A percentile compares a stretch with the other conserved stretches of the same genome.
These are phyloP conservation scores for Amphipoea lucens DNA, from an alignment of 2,888 invertebrate species.

Conservation along the genomic window DNA sequence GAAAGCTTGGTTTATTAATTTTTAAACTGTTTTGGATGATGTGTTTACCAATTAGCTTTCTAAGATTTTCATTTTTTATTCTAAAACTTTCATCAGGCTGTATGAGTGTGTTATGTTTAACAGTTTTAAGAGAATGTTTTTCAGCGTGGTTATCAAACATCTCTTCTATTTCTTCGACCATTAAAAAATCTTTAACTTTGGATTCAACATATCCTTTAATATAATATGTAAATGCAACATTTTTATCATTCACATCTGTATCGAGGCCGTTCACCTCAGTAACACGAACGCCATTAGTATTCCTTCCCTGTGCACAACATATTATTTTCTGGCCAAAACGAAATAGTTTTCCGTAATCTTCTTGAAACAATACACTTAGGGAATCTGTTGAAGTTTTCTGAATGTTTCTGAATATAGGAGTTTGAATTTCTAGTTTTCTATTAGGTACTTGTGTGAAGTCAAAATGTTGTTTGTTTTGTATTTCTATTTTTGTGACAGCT, in stretches of 20 bases:
- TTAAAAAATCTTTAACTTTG: neutral
- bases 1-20: neutral
- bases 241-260: constrained; percentile 46
- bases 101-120: neutral
- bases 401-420: constrained; percentile 41
- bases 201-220: neutral
- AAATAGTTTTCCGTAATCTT: constrained; percentile 64
- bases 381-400: constrained; percentile 61
- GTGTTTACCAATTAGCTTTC: neutral
- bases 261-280: constrained; percentile 33
- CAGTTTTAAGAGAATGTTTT: neutral
- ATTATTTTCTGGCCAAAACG: constrained; percentile 62
- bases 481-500: constrained; percentile 13
- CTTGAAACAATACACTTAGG: constrained; percentile 60
- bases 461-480: constrained; percentile 29
- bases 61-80: neutral
- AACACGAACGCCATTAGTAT: constrained; percentile 54
- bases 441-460: constrained; percentile 33
- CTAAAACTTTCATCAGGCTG: neutral
- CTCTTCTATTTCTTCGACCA: neutral
- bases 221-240: constrained; percentile 12
- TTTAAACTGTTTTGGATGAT: neutral
- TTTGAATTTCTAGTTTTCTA: constrained; percentile 45
- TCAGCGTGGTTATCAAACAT: neutral
- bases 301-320: constrained; percentile 48